Conservation (phyloP, 2,888 invertebrate genomes). For the Drosophila cyrtoloma region DNA sequence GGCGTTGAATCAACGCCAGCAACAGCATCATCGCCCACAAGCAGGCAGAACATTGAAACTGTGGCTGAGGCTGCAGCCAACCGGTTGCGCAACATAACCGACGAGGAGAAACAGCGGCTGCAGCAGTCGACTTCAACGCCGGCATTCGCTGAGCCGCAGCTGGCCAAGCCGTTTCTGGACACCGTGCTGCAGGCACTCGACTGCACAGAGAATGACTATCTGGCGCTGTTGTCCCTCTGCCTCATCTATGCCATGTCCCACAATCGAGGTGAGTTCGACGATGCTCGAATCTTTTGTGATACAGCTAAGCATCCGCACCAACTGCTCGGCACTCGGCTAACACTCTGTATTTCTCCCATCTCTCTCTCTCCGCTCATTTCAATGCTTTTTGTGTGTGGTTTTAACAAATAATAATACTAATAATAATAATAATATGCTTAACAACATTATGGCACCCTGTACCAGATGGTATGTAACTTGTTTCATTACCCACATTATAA, state of each 20-base stretch:
- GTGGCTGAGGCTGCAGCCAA: slow-evolving; percentile 81
- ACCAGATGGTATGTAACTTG: slow-evolving; percentile 81
- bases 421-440: slow-evolving; percentile 21
- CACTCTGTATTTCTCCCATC: slow-evolving; percentile 32
- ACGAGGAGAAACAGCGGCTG: slow-evolving; percentile 94
- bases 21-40: slow-evolving; percentile 46
- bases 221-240: slow-evolving; percentile 95
- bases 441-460: slow-evolving; percentile 52
- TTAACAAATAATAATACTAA: slow-evolving; percentile 13
- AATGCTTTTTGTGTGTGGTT: slow-evolving; percentile 61
- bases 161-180: slow-evolving; percentile 90
- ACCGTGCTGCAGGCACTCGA: slow-evolving; percentile 94
- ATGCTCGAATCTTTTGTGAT: neutral
- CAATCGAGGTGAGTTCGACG: slow-evolving; percentile 91
- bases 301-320: slow-evolving; percentile 12
- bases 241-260: slow-evolving; percentile 96
- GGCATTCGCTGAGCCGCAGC: slow-evolving; percentile 51
- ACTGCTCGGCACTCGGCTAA: slow-evolving; percentile 28
- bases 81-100: slow-evolving; percentile 90
- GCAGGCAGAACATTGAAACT: slow-evolving; percentile 29
- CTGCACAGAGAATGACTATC: slow-evolving; percentile 97
- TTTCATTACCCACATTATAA: slow-evolving; percentile 53
- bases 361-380: slow-evolving; percentile 50
- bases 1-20: slow-evolving; percentile 66
- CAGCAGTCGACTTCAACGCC: slow-evolving; percentile 72